A percentile compares a stretch with the other conserved stretches of the same genome.
Conservation (phyloP, 2,113 vertebrate species). For the Reinhardtius hippoglossoides region DNA sequence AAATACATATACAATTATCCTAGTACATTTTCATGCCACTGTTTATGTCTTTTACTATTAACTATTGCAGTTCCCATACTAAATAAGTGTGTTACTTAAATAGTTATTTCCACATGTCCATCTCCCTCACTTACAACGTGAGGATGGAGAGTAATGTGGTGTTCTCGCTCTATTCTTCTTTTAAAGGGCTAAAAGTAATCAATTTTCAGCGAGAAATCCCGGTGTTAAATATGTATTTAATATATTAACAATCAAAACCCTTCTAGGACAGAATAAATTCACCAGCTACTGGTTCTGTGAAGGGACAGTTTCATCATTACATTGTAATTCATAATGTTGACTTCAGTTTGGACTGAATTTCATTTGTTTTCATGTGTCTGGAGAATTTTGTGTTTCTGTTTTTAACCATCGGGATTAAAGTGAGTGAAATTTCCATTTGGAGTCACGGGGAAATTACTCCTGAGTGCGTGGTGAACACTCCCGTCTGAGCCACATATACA, state of each 20-base stretch:
- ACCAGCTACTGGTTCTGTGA: not conserved
- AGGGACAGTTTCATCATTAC: not conserved
- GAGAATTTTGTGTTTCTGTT: not conserved
- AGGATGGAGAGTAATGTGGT: not conserved
- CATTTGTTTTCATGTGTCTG: constrained; percentile 1
- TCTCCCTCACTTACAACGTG: not conserved
- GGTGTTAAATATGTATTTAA: not conserved
- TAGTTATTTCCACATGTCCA: too few species aligned
- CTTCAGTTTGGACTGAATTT: constrained; percentile 2
- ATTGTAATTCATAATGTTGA: not conserved
- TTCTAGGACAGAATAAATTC: not conserved
- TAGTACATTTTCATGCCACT: not conserved
- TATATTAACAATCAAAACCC: not conserved
- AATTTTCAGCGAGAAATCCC: not conserved
- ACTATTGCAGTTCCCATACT: too few species aligned
- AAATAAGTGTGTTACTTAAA: too few species aligned
- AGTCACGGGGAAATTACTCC: constrained; percentile 13
- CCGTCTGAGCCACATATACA: constrained; percentile 27
- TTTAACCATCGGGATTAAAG: constrained; percentile 12
- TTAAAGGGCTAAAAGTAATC: constrained; percentile 1
- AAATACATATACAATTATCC: constrained; percentile 39
- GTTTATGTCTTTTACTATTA: constrained; percentile 22
- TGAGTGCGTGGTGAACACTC: constrained; percentile 16
- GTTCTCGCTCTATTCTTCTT: not conserved
- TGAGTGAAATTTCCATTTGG: constrained; percentile 14